Evolutionary conservation across 2,113 vertebrate genomes (phyloP), one percentile per base, ranked within the genome.

Genomic region (Coptodon rendalli): DNA sequence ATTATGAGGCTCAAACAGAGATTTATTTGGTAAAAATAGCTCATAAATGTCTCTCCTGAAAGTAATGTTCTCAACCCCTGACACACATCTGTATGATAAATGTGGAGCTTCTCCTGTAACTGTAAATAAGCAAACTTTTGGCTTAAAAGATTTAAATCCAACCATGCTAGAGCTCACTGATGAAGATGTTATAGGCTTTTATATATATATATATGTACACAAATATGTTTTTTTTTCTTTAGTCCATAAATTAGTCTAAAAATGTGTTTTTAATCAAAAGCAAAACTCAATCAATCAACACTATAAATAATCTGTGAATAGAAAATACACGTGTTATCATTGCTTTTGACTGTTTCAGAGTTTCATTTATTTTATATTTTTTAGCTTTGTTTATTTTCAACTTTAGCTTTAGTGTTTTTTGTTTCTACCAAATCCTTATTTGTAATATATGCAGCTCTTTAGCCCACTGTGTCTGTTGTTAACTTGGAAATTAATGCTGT

Each of bases 141-240:
- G 57, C 57, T 61, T 61, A 61, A 16, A 31, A 61, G 27, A 17
- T 31, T 31, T 0, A 61, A 31, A 61, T 61, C 29, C 27, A 31
- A 5, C 14, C 57, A 31, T 31, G 57, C 56, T 9, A 29, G 27
- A 61, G 57, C 0, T 59, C 27, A 31, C 27, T 31, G 22, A 31
- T 31, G 0, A 59, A 59, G 27, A 31, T 0, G 7, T 31, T 59
- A 16, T 16, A 16, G 7, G 14, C n/a, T n/a, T n/a, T n/a, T 13
- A 43, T 6, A 13, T 5, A 40, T 13, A 40, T 48, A 16, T 16
- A 43, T 43, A 43, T 43, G 2, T 43, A 3, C 12, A 38, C 10
- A 38, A 10, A 5, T 38, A 9, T 40, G 2, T 12, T 52, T 24
- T 7, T 24, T 56, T 13, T 17, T 16, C 14, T 34, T 61, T 34